Conservation (phyloP, 2,888 invertebrate species). For the Odontothrips loti region DNA sequence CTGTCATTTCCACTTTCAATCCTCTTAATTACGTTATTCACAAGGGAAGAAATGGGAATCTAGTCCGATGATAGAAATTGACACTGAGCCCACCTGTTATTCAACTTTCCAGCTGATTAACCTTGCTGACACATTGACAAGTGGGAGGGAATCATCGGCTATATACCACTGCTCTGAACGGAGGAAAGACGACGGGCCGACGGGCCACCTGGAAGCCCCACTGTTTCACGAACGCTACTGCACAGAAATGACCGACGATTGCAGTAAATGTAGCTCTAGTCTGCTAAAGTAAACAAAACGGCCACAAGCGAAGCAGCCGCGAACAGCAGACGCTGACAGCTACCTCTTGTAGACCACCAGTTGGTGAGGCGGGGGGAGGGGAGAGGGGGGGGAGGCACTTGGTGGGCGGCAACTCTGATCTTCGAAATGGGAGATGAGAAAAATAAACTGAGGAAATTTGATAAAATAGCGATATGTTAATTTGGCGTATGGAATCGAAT, state of each 20-base stretch:
- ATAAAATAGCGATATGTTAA: too few species aligned
- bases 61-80: too few species aligned
- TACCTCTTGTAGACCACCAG: not conserved
- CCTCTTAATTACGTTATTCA: not conserved
- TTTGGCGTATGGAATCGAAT: too few species aligned
- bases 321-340: conserved; percentile 2
- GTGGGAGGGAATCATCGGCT: not conserved
- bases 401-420: not conserved
- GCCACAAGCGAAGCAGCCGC: not conserved
- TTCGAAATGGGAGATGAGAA: not conserved
- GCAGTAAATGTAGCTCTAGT: not conserved
- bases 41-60: too few species aligned
- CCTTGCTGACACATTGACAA: conserved; percentile 15
- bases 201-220: not conserved
- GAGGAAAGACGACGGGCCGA: too few species aligned
- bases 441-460: not conserved
- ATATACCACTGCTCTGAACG: not conserved
- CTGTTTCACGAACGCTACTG: not conserved
- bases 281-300: conserved; percentile 6
- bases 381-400: not conserved
- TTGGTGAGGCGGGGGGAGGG: not conserved
- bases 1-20: not conserved
- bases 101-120: conserved; percentile 13
- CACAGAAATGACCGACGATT: not conserved
- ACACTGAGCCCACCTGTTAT: not conserved